Evolutionary conservation across 2,113 vertebrate genomes (phyloP), one percentile per base, ranked within the genome.

Genomic region (Aplodontia rufa): DNA sequence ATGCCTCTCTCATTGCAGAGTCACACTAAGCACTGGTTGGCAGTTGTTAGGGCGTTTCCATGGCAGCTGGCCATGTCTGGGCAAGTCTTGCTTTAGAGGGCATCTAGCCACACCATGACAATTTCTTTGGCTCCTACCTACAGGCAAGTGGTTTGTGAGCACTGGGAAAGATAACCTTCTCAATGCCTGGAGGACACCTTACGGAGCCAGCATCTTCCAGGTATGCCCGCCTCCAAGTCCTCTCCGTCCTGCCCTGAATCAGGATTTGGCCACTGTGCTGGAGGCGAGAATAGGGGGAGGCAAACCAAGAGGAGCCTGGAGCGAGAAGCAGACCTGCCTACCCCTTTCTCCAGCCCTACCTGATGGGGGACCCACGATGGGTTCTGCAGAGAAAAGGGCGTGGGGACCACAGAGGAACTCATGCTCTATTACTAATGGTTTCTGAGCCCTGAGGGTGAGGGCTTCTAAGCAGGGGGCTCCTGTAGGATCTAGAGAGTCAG

Each of bases 111-210:
- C 32, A 24, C 0, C 32, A 83, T 92, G 58, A 97, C 0, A 0
- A 0, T 53, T 14, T 4, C n/a, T 75, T 14, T 74, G 10, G 40
- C 40, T 83, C 68, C 60, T 0, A 0, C 10, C 40, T 0, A 0
- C 93, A 99, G 99, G 99, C 82, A 99, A 99, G 98, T 99, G 99
- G 99, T 99, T 99, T 78, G 99, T 99, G 98, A 99, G 99, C 98
- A 99, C 99, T 2, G 99, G 99, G 74, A 99, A 99, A 94, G 99
- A 99, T 98, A 99, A 99, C 98, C 99, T 99, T 78, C 99, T 99
- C 96, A 99, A 99, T 2, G 99, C 99, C 94, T 99, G 99, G 99
- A 98, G 99, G 98, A 99, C 99, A 22, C 99, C 99, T 1, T 99
- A 99, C 0, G 99, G 99, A 62, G 99, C 99, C 76, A 99, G 99